Conservation (phyloP, 2,888 invertebrate species). For the Plagodis pulveraria region DNA sequence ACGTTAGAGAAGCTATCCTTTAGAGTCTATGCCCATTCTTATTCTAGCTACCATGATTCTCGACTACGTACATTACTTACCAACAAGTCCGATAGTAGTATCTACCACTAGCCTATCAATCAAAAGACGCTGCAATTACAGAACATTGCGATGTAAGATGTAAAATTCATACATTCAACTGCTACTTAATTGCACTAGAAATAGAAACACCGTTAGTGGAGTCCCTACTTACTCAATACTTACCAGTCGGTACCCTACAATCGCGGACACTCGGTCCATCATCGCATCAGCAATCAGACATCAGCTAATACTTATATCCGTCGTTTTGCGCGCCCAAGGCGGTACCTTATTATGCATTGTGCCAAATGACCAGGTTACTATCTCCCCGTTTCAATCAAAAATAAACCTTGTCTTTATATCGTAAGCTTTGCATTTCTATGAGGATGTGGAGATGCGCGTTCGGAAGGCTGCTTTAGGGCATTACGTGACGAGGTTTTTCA, state of each 20-base stretch:
- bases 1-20: too few species aligned
- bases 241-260: constrained; percentile 1
- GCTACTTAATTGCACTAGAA: constrained; percentile 1
- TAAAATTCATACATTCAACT: constrained; percentile 1
- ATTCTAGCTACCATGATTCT: too few species aligned
- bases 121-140: too few species aligned
- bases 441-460: constrained; percentile 6
- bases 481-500: constrained; percentile 34
- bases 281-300: constrained; percentile 13
- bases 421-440: constrained; percentile 10
- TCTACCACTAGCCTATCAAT: too few species aligned
- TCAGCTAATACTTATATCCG: constrained; percentile 23
- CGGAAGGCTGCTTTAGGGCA: constrained; percentile 17
- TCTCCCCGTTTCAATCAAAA: not conserved
- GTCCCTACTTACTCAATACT: constrained; percentile 4
- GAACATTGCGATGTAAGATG: too few species aligned
- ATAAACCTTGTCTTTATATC: not conserved
- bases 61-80: too few species aligned
- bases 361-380: constrained; percentile 24
- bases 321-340: constrained; percentile 27
- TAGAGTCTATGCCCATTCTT: too few species aligned
- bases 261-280: constrained; percentile 5
- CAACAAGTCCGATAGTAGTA: too few species aligned
- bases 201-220: constrained; percentile 4
- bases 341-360: constrained; percentile 52